Conservation (phyloP, 2,797 vertebrate genomes). For the Sciurus carolinensis region DNA sequence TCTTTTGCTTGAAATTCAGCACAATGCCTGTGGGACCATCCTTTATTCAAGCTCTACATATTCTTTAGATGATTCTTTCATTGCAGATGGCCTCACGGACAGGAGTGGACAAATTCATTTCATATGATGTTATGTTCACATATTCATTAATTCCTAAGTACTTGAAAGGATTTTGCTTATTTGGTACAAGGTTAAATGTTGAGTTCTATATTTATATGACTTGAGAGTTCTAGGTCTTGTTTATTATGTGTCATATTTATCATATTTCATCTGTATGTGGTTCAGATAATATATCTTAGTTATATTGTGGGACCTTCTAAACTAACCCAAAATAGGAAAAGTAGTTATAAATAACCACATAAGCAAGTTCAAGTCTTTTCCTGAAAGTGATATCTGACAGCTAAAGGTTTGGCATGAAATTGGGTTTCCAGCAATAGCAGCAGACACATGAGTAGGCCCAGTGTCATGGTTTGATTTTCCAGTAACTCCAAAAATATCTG, state of each 20-base stretch:
- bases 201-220: neutral
- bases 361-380: conserved; percentile 68
- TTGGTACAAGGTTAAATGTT: neutral
- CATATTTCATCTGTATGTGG: neutral
- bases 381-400: conserved; percentile 69
- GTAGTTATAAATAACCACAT: conserved; percentile 72
- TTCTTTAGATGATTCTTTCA: conserved; percentile 31
- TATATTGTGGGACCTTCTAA: neutral
- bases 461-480: conserved; percentile 67
- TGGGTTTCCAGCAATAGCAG: conserved; percentile 64
- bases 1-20: neutral
- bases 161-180: neutral
- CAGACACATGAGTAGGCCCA: conserved; percentile 70
- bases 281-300: neutral
- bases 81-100: neutral
- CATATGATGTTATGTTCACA: neutral
- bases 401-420: conserved; percentile 21
- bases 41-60: neutral
- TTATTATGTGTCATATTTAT: neutral
- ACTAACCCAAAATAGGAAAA: conserved; percentile 8
- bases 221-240: neutral
- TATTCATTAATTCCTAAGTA: conserved; percentile 30
- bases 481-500: conserved; percentile 79
- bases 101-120: conserved; percentile 18
- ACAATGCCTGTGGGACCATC: neutral